Evolutionary conservation across 2,888 invertebrate species (phyloP), one percentile per base, ranked within the genome.

Genomic region (Cordilura impudica): DNA sequence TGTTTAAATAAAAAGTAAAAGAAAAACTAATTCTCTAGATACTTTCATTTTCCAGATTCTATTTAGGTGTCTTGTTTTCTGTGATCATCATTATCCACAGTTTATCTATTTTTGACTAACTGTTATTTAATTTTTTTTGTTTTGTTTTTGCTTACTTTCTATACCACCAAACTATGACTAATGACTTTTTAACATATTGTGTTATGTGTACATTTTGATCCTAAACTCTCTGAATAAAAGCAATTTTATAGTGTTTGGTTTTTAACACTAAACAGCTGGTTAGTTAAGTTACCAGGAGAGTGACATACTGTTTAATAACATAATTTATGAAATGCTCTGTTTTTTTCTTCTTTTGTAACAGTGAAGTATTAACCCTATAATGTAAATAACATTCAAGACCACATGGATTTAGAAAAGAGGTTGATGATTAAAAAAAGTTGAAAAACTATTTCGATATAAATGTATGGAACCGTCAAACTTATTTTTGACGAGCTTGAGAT

Each of bases 131-230:
- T 18, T 31, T 7, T 18, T 53, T 10, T 1, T 58, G 26, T 31
- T 45, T 65, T 49, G 4, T 49, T 51, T 60, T 31, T 23, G 39
- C 23, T 18, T 54, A 74, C 78, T 78, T 73, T 78, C 73, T 70
- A 73, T 45, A 47, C 29, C 61, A 39, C n/a, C 65, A 65, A 65
- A 58, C 58, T 73, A 74, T 78, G 73, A 74, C 78, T 78, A 78
- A 78, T 78, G 73, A 21, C 39, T 58, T 61, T 78, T 72, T 72
- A 65, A 72, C 53, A 56, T 43, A 61, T 47, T 26, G 21, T 35
- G 21, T 61, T 51, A 7, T 10, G n/a, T 29, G 35, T 19, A 26
- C 4, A 16, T 43, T 31, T 23, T 60, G 12, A n/a, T 43, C 4
- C 14, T n/a, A 49, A 63, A 49, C 47, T 49, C 16, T 4, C 19